A percentile compares a stretch with the other conserved stretches of the same genome.
Conservation (phyloP, 2,113 vertebrate species). For the Haemorhous mexicanus region DNA sequence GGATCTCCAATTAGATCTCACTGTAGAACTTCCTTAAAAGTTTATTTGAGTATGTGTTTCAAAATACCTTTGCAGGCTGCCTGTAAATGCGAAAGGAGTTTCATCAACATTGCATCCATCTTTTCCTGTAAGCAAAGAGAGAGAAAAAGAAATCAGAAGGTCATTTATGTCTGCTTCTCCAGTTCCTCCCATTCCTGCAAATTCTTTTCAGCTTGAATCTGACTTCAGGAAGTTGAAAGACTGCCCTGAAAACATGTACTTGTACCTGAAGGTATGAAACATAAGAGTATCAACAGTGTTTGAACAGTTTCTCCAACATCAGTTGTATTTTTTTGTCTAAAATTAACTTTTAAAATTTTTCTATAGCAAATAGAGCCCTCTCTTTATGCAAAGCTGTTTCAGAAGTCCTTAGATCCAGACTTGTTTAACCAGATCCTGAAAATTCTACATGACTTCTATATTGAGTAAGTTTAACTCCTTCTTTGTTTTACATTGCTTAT, state of each 20-base stretch:
- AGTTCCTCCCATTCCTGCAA: conserved; percentile 81
- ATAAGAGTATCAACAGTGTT: not conserved
- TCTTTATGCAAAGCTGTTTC: conserved; percentile 81
- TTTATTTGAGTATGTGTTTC: not conserved
- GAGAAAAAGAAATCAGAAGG: conserved; percentile 11
- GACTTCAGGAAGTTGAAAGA: conserved; percentile 86
- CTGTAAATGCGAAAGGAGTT: conserved; percentile 4
- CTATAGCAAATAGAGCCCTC: conserved; percentile 89
- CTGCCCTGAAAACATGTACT: conserved; percentile 79
- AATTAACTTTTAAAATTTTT: not conserved
- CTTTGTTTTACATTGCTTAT: not conserved
- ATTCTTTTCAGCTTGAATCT: conserved; percentile 91
- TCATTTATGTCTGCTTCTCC: not conserved
- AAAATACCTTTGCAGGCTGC: conserved; percentile 34
- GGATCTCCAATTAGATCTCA: not conserved
- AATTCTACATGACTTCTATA: conserved; percentile 84
- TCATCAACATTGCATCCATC: not conserved
- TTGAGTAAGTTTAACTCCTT: conserved; percentile 78
- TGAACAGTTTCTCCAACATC: not conserved
- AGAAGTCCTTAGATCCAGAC: conserved; percentile 89
- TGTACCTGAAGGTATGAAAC: conserved; percentile 85
- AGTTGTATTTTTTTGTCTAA: not conserved
- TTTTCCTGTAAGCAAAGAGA: not conserved
- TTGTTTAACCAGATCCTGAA: conserved; percentile 87
- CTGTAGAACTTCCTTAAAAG: not conserved